A percentile compares a stretch with the other conserved stretches of the same genome.
These are phyloP conservation scores for Rhinichthys osculus DNA, from an alignment of 2,797 vertebrate genomes.

Conservation along the genomic window DNA sequence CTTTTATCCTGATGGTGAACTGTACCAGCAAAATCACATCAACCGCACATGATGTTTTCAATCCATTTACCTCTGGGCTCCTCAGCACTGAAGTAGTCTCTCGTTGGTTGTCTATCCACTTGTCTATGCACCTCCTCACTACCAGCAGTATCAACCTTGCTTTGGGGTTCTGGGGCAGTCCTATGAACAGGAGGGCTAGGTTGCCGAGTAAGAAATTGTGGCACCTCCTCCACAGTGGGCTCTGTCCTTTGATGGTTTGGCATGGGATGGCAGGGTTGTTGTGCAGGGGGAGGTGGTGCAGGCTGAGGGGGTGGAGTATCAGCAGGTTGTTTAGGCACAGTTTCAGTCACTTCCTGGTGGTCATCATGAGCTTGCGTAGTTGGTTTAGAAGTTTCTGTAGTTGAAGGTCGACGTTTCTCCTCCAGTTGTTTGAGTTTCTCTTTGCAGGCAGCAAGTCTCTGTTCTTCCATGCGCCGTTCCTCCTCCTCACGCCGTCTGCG, in stretches of 20 bases:
- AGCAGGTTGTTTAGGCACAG: slow-evolving; percentile 45
- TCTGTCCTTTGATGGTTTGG: slow-evolving; percentile 64
- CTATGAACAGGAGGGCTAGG: slow-evolving; percentile 74
- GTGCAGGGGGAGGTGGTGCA: slow-evolving; percentile 28
- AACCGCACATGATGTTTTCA: background rate
- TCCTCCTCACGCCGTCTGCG: slow-evolving; percentile 94
- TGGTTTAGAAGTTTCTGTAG: slow-evolving; percentile 53
- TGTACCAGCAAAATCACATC: background rate
- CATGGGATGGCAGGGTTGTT: slow-evolving; percentile 46
- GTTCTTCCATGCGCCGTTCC: slow-evolving; percentile 95
- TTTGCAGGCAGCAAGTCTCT: slow-evolving; percentile 94
- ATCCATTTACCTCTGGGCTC: slow-evolving; percentile 75
- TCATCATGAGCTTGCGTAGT: slow-evolving; percentile 31
- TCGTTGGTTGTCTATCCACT: slow-evolving; percentile 75
- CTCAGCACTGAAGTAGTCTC: slow-evolving; percentile 78
- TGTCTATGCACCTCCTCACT: slow-evolving; percentile 60
- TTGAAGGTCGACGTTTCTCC: slow-evolving; percentile 84
- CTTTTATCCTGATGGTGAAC: background rate
- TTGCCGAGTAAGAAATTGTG: slow-evolving; percentile 67
- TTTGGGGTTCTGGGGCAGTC: slow-evolving; percentile 67
- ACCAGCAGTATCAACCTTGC: slow-evolving; percentile 49
- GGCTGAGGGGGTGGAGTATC: slow-evolving; percentile 50
- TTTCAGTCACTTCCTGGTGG: slow-evolving; percentile 50
- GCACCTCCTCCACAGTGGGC: slow-evolving; percentile 70
- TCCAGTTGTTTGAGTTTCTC: slow-evolving; percentile 96